These are phyloP conservation scores for Rotaria macrura DNA, from an alignment of 2,888 invertebrate species.

Conservation along the genomic window DNA sequence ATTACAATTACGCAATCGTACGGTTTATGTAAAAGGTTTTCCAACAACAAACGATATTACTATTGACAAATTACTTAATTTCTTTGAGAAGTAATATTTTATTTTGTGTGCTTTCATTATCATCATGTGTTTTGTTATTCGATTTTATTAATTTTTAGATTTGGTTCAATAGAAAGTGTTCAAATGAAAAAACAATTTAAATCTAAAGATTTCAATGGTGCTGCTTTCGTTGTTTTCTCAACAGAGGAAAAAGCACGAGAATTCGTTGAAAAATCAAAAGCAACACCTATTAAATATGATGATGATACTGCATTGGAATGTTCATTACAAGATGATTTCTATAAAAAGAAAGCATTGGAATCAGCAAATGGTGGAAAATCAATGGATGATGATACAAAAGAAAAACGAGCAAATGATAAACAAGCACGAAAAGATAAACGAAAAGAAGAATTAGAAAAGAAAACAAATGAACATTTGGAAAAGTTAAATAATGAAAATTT, in stretches of 20 bases:
- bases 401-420: conserved; percentile 32
- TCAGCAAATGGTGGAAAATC: background rate
- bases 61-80: conserved; percentile 24
- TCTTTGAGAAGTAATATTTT: conserved; percentile 59
- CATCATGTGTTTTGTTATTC: conserved; percentile 59
- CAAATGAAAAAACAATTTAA: conserved; percentile 47
- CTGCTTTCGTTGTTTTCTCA: conserved; percentile 26
- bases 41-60: background rate
- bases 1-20: conserved; percentile 64
- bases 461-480: conserved; percentile 26
- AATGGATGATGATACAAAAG: background rate
- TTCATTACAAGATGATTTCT: conserved; percentile 31
- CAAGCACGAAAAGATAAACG: conserved; percentile 35
- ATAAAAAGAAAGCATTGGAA: conserved; percentile 23
- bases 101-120: background rate
- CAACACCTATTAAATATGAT: conserved; percentile 7
- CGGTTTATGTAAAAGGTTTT: conserved; percentile 62
- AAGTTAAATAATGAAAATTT: conserved; percentile 27
- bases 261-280: conserved; percentile 17
- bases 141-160: conserved; percentile 62
- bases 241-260: conserved; percentile 53
- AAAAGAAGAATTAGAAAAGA: conserved; percentile 36
- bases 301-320: conserved; percentile 9
- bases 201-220: conserved; percentile 43
- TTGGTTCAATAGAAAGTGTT: conserved; percentile 62